Evolutionary conservation across 1,140 invertebrate species (phyloP), one percentile per base, ranked within the genome.

Genomic region (Papilio glaucus): DNA sequence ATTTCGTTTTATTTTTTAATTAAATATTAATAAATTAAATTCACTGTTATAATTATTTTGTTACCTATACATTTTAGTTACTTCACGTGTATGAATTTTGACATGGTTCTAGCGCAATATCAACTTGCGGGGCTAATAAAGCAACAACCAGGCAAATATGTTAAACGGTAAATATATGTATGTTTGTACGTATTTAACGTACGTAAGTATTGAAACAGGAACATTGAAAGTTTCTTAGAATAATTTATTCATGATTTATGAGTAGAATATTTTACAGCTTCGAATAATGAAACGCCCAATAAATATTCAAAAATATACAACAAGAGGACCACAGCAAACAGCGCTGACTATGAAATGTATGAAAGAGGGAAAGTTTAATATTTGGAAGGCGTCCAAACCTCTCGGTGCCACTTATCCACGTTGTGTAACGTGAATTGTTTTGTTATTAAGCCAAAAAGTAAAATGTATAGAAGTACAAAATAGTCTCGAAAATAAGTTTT

Each of bases 331-430:
- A 65, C 33, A 38, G 33, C 62, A 41, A 65, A 53, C 29, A 38
- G 33, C 62, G 62, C 37, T 65, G 62, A 65, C 62, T 65, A n/a
- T n/a, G n/a, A n/a, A n/a, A n/a, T n/a, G 15, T 65, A 65, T 65
- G 62, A 65, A 41, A 65, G 62, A 65, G 62, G 8, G 62, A 65
- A 65, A 65, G 62, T 65, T 65, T 65, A 65, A 65, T 39, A 65
- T 65, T 65, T 65, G 62, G 62, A 65, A 41, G 62, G 6, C 33
- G 33, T 65, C 62, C 62, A 65, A 65, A 65, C 62, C 62, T 13
- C 62, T 65, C 9, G 62, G 15, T 41, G 62, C 62, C 62, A 41
- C 62, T 65, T 65, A 65, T 65, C 62, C 33, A 65, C 62, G 62
- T 65, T 65, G 62, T 65, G 15, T 65, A 65, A 65, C 37, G 37